These are phyloP conservation scores for Metacarcinus magister DNA, from an alignment of 2,888 invertebrate genomes.

Conservation along the genomic window DNA sequence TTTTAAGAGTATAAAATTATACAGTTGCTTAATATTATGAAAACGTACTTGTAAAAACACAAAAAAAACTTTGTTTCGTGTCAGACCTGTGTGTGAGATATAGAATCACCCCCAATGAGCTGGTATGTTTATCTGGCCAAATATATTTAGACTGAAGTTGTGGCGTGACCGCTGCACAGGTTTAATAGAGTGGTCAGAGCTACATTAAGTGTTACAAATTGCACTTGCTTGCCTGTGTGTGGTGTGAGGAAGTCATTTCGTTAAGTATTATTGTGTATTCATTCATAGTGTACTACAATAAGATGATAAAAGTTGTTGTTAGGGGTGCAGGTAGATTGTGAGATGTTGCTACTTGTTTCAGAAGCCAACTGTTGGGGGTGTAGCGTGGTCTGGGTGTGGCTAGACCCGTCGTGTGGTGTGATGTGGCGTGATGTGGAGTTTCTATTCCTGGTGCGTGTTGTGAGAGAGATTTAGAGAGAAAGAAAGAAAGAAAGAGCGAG, in stretches of 20 bases:
- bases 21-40: conserved; percentile 66
- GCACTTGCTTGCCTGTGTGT: conserved; percentile 70
- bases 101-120: conserved; percentile 58
- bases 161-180: conserved; percentile 44
- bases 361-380: conserved; percentile 19
- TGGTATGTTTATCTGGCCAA: conserved; percentile 44
- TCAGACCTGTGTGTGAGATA: conserved; percentile 69
- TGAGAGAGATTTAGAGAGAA: background rate
- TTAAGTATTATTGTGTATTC: conserved; percentile 73
- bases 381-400: conserved; percentile 16
- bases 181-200: conserved; percentile 14
- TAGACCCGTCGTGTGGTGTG: background rate
- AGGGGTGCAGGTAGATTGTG: conserved; percentile 65
- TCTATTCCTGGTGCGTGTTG: background rate
- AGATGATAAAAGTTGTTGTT: conserved; percentile 69
- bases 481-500: conserved; percentile 53
- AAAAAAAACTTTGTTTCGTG: conserved; percentile 66
- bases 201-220: conserved; percentile 63
- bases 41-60: conserved; percentile 49
- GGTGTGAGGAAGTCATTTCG: conserved; percentile 72
- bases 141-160: conserved; percentile 43
- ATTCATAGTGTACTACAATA: conserved; percentile 66
- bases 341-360: conserved; percentile 49
- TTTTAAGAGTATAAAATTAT: conserved; percentile 70
- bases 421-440: conserved; percentile 34